Evolutionary conservation across 2,797 vertebrate genomes (phyloP).

Genomic region (Syngnathus rostellatus): DNA sequence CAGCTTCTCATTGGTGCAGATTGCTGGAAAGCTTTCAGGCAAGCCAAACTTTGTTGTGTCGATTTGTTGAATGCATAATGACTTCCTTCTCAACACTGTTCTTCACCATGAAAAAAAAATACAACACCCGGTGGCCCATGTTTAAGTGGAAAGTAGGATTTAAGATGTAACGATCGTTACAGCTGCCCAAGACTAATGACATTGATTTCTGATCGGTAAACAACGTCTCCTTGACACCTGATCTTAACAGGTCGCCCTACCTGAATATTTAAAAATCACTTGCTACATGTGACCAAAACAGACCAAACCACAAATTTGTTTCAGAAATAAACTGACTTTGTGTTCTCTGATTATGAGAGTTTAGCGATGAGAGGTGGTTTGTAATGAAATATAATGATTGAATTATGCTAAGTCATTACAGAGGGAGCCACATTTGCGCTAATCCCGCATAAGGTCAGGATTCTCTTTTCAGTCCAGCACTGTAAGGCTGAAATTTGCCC

Average conservation of each 20-base stretch:
- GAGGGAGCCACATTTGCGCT: constrained; percentile 19
- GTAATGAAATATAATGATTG: constrained; percentile 18
- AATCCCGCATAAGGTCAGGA: constrained; percentile 12
- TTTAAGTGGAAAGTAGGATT: constrained; percentile 21
- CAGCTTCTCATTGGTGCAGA: constrained; percentile 39
- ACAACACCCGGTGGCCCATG: constrained; percentile 34
- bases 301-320: constrained; percentile 11
- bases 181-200: not conserved
- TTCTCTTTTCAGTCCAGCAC: not conserved
- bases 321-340: not conserved
- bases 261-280: not conserved
- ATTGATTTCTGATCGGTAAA: constrained; percentile 1
- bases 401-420: constrained; percentile 32
- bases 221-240: not conserved
- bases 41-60: constrained; percentile 18
- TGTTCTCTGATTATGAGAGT: not conserved
- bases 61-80: constrained; percentile 14
- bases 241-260: not conserved
- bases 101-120: constrained; percentile 28
- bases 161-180: not conserved
- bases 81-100: constrained; percentile 23
- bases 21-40: constrained; percentile 30
- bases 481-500: constrained; percentile 3
- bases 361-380: not conserved
- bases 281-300: constrained; percentile 9